These are phyloP conservation scores for Sardinella longiceps DNA, from an alignment of 2,797 vertebrate genomes.

Conservation along the genomic window DNA sequence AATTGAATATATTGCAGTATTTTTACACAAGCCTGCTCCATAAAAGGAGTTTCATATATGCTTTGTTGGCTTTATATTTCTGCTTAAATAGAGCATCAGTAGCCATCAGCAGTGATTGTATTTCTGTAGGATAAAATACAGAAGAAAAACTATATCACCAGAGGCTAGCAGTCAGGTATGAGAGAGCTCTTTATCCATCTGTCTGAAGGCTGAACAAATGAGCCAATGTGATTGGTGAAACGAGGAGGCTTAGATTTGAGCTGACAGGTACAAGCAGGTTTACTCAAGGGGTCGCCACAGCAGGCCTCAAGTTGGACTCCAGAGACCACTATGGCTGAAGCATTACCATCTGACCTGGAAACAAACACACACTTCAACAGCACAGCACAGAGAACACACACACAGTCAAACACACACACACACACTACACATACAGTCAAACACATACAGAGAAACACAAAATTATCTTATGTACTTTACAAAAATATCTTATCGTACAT, in stretches of 20 bases:
- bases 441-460: no score
- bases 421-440: no score
- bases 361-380: neutral
- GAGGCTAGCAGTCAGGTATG: neutral
- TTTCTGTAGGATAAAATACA: neutral
- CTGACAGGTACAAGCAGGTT: conserved; percentile 71
- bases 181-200: conserved; percentile 45
- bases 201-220: conserved; percentile 56
- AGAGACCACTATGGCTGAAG: neutral
- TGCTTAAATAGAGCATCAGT: neutral
- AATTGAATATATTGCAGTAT: no score
- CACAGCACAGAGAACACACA: no score
- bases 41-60: no score
- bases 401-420: no score
- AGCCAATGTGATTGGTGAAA: conserved; percentile 49
- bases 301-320: conserved; percentile 50
- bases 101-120: neutral
- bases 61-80: neutral
- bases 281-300: conserved; percentile 61
- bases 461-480: no score
- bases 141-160: neutral
- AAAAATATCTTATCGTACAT: no score
- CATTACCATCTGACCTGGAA: conserved; percentile 17
- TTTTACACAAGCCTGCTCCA: no score
- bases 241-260: conserved; percentile 63